phyloP scores from a whole-genome alignment of 2,888 invertebrate species.

The Andrena praecox region DNA sequence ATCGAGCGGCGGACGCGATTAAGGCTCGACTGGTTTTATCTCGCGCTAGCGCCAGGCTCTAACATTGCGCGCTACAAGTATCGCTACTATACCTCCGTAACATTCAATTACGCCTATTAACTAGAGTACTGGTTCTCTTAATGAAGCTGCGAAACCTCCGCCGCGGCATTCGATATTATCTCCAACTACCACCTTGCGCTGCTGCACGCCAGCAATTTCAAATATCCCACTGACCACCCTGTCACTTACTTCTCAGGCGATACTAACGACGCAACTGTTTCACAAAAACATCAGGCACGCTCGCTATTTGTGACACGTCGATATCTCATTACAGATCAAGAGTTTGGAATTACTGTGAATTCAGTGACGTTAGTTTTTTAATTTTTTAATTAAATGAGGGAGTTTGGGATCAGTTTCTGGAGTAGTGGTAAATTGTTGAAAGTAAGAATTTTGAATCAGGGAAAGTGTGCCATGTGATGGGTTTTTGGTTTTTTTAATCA shows the following conservation, averaged over 20 bases:
- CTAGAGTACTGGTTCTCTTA: slow-evolving; percentile 19
- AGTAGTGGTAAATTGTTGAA: too few relatives aligned
- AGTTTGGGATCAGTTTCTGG: too few relatives aligned
- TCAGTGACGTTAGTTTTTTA: too few relatives aligned
- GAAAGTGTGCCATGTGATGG: too few relatives aligned
- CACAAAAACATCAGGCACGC: too few relatives aligned
- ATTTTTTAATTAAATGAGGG: too few relatives aligned
- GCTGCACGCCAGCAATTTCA: not conserved
- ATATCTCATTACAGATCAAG: too few relatives aligned
- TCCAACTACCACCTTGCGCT: not conserved
- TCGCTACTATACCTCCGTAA: slow-evolving; percentile 17
- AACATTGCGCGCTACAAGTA: slow-evolving; percentile 41
- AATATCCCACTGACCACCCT: not conserved
- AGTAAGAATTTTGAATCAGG: too few relatives aligned
- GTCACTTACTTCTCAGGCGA: not conserved
- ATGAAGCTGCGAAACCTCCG: slow-evolving; percentile 7
- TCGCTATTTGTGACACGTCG: too few relatives aligned
- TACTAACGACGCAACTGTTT: too few relatives aligned
- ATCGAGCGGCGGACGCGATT: slow-evolving; percentile 60
- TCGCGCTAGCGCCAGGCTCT: slow-evolving; percentile 48
- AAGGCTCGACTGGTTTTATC: slow-evolving; percentile 66
- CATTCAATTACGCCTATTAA: slow-evolving; percentile 59
- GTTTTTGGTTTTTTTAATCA: too few relatives aligned
- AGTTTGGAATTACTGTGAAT: too few relatives aligned
- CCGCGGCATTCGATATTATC: not conserved